Conservation (phyloP, 2,888 invertebrate species). For the Empis livida region DNA sequence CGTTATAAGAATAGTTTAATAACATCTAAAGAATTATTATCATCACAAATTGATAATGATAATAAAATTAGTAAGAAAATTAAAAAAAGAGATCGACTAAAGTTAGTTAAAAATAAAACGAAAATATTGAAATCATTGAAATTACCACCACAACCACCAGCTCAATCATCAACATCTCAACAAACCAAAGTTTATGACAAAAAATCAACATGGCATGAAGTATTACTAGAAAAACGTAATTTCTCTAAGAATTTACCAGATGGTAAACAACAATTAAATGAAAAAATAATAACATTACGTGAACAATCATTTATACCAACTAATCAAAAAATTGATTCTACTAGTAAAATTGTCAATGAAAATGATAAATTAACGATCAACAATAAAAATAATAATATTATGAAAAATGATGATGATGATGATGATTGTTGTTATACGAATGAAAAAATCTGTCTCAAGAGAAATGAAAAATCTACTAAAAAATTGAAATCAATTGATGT, state of each 20-base stretch:
- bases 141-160: no score
- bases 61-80: not conserved
- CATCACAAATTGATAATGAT: not conserved
- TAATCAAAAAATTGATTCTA: not conserved
- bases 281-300: no score
- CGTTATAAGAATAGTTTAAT: not conserved
- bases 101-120: no score
- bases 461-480: not conserved
- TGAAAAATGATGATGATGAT: not conserved
- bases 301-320: no score
- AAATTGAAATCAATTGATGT: not conserved
- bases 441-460: not conserved
- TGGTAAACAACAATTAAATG: no score
- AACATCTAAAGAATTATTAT: not conserved
- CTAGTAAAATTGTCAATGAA: not conserved
- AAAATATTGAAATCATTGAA: no score
- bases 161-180: no score
- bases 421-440: not conserved
- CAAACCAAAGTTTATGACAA: not conserved
- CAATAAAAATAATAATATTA: not conserved
- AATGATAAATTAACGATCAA: not conserved
- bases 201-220: not conserved
- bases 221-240: not conserved
- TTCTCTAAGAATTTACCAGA: no score
- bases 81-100: not conserved